Conservation (phyloP, 2,113 vertebrate species). For the Theristicus caerulescens region DNA sequence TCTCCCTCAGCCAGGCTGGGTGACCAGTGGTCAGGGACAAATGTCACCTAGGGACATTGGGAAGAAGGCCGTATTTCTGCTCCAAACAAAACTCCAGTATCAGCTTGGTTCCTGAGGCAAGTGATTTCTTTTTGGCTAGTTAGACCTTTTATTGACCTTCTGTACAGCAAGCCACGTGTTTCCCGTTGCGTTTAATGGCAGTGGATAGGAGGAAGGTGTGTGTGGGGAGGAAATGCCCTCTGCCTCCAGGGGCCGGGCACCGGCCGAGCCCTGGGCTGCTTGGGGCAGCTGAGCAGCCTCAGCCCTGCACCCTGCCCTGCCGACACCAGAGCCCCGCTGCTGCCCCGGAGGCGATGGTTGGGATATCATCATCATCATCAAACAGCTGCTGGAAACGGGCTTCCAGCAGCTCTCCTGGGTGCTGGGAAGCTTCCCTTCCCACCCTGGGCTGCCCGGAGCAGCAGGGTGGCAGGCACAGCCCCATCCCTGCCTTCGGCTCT, state of each 20-base stretch:
- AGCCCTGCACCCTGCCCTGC: not conserved
- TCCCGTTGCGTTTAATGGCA: not conserved
- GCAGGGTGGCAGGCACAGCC: accelerated
- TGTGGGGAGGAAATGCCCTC: not conserved
- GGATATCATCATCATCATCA: not conserved
- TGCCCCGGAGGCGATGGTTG: accelerated
- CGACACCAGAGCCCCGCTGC: not conserved
- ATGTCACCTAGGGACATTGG: not conserved
- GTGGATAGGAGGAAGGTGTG: not conserved
- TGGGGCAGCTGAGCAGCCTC: not conserved
- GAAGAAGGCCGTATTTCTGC: not conserved
- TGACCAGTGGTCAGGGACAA: not conserved
- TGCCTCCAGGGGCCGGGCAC: not conserved
- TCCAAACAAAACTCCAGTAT: not conserved
- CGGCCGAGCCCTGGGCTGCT: not conserved
- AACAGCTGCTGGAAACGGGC: not conserved
- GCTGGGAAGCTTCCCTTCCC: not conserved
- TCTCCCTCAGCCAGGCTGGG: not conserved
- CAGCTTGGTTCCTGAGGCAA: not conserved
- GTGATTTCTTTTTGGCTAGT: not conserved
- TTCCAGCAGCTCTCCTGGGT: not conserved
- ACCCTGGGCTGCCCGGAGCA: accelerated
- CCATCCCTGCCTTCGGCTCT: not conserved
- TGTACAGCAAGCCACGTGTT: not conserved
- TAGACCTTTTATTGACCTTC: not conserved